Conservation (phyloP, 92 coral and sea anemone species). For the Epizoanthus stellaris region DNA sequence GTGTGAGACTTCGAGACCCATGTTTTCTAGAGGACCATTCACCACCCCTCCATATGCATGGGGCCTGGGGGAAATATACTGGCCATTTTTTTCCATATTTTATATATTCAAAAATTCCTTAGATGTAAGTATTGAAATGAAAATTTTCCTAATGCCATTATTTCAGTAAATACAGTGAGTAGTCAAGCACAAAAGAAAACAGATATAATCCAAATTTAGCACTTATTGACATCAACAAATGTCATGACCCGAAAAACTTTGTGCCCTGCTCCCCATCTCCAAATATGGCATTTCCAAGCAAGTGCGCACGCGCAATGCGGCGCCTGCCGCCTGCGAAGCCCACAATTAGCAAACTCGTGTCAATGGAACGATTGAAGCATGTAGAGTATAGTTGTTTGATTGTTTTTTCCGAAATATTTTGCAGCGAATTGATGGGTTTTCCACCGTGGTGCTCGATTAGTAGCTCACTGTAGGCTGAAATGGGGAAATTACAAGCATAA, state of each 20-base stretch:
- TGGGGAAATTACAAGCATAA: conserved; percentile 11
- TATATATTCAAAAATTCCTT: too few species aligned
- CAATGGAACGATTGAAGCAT: conserved; percentile 47
- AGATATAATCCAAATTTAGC: neutral
- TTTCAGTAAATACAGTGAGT: neutral
- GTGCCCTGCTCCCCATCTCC: conserved; percentile 5
- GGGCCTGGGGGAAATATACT: too few species aligned
- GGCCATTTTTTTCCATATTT: too few species aligned
- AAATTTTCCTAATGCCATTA: too few species aligned
- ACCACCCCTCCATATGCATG: too few species aligned
- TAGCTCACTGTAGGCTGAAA: neutral
- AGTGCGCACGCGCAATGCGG: conserved; percentile 32
- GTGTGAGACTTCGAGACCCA: too few species aligned
- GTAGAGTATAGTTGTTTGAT: conserved; percentile 6
- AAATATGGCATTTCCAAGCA: conserved; percentile 21
- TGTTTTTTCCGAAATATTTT: conserved; percentile 22
- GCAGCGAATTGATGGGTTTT: conserved; percentile 16
- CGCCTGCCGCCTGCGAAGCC: conserved; percentile 4
- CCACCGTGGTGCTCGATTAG: conserved; percentile 20
- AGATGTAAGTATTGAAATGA: too few species aligned
- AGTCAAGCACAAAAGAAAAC: neutral
- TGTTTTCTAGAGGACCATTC: too few species aligned
- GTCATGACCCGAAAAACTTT: neutral
- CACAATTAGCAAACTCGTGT: conserved; percentile 40
- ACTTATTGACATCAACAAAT: neutral